Evolutionary conservation across 2,888 invertebrate genomes (phyloP).

Genomic region (Xestia rhomboidea): DNA sequence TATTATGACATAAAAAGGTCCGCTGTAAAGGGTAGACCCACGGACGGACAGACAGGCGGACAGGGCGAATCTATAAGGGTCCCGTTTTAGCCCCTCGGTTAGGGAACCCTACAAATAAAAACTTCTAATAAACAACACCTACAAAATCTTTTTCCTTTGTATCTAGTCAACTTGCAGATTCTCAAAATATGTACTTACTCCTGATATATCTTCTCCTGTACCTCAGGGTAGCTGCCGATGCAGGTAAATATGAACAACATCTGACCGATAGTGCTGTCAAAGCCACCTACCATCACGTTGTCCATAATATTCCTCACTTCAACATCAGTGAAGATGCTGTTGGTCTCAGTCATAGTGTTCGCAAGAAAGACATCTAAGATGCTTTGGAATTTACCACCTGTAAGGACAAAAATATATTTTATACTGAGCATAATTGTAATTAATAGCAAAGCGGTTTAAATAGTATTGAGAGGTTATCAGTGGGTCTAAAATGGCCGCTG

Average conservation of each 20-base stretch:
- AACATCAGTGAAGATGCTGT: slow-evolving; percentile 43
- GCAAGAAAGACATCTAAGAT: slow-evolving; percentile 54
- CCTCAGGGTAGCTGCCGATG: slow-evolving; percentile 55
- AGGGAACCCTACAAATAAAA: too few relatives aligned
- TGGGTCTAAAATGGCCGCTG: too few relatives aligned
- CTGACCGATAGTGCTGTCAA: slow-evolving; percentile 57
- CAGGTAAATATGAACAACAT: slow-evolving; percentile 54
- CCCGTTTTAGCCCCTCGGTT: too few relatives aligned
- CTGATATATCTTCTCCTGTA: slow-evolving; percentile 28
- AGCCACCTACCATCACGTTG: slow-evolving; percentile 59
- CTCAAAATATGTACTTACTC: slow-evolving; percentile 28
- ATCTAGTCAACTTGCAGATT: too few relatives aligned
- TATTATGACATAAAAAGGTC: too few relatives aligned
- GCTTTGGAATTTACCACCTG: slow-evolving; percentile 36
- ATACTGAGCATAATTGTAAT: neutral
- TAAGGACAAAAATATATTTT: neutral
- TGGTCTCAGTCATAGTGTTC: slow-evolving; percentile 43
- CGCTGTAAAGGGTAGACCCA: too few relatives aligned
- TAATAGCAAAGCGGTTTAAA: neutral
- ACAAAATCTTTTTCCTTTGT: too few relatives aligned
- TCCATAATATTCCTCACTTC: slow-evolving; percentile 52
- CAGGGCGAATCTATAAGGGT: too few relatives aligned
- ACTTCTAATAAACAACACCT: too few relatives aligned
- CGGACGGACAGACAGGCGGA: too few relatives aligned
- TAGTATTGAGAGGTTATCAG: neutral